These are phyloP conservation scores for Pseudochirops corinnae DNA, from an alignment of 2,797 vertebrate genomes.

Conservation along the genomic window DNA sequence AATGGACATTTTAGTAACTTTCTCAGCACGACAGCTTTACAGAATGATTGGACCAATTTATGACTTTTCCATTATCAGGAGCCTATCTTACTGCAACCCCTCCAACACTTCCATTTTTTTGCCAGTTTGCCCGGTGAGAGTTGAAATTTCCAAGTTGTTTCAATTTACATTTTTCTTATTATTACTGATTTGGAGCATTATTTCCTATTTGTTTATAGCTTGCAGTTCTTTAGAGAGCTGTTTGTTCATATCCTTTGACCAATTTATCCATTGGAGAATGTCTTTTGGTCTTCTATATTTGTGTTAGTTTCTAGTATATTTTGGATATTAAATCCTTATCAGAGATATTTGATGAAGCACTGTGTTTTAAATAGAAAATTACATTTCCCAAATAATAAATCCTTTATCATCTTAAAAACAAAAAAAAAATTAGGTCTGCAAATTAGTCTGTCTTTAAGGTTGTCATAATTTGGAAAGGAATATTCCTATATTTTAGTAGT, in stretches of 20 bases:
- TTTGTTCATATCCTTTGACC: neutral
- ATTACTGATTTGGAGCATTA: neutral
- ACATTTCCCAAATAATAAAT: conserved; percentile 10
- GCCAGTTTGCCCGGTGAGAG: neutral
- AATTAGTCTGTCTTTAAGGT: conserved; percentile 11
- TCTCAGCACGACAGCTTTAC: neutral
- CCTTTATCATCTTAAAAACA: conserved; percentile 49
- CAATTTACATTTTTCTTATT: neutral
- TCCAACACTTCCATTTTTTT: neutral
- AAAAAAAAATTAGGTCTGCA: neutral
- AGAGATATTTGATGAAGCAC: conserved; percentile 1
- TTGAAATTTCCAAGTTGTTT: neutral
- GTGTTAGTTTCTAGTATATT: neutral
- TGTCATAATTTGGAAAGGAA: conserved; percentile 11
- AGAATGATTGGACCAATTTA: neutral
- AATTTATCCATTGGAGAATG: neutral
- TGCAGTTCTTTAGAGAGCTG: neutral
- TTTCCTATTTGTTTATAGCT: neutral
- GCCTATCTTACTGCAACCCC: neutral
- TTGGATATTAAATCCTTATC: neutral
- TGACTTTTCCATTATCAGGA: neutral
- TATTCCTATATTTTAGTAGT: conserved; percentile 8
- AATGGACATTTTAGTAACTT: neutral
- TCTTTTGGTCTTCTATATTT: neutral
- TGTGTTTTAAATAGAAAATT: conserved; percentile 22